Percentiles rank a stretch among this genome's conserved stretches.
phyloP scores from a whole-genome alignment of 2,797 vertebrate genomes.

The Macroramphosus scolopax region DNA sequence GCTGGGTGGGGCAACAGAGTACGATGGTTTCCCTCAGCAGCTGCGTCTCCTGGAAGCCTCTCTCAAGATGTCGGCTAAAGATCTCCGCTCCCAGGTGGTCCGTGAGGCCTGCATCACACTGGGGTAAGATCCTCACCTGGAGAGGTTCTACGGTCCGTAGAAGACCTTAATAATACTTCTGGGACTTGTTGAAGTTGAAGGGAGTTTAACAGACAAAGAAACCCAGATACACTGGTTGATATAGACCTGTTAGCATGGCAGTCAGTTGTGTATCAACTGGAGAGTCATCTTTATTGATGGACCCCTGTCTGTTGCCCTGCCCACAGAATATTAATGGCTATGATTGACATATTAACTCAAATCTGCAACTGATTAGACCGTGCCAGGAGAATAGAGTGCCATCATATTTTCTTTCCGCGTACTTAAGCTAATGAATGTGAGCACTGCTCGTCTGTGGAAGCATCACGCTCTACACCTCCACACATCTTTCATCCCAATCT shows the following conservation, averaged over 20 bases:
- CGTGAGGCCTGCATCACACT: constrained; percentile 96
- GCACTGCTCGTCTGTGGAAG: constrained; percentile 19
- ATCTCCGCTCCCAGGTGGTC: constrained; percentile 96
- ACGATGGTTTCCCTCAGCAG: constrained; percentile 93
- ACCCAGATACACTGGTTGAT: no score
- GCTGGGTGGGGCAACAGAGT: constrained; percentile 88
- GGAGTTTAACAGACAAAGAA: no score
- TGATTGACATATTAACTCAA: no score
- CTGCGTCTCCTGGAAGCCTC: constrained; percentile 90
- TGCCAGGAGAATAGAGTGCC: background rate
- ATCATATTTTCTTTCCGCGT: constrained; percentile 24
- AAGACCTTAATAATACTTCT: no score
- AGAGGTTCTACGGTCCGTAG: no score
- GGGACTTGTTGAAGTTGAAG: no score
- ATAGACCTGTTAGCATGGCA: no score
- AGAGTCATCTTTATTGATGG: no score
- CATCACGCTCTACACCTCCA: constrained; percentile 2
- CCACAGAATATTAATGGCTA: no score
- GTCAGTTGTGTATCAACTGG: no score
- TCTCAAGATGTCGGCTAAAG: constrained; percentile 95
- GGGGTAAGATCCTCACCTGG: constrained; percentile 76
- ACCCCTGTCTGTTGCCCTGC: no score
- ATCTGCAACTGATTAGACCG: constrained; percentile 21
- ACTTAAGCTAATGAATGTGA: constrained; percentile 47
- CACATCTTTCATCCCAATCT: constrained; percentile 53